Percentiles rank a stretch among this genome's conserved stretches.
Evolutionary conservation across 2,888 invertebrate species (phyloP).

Genomic region (Limnephilus rhombicus): DNA sequence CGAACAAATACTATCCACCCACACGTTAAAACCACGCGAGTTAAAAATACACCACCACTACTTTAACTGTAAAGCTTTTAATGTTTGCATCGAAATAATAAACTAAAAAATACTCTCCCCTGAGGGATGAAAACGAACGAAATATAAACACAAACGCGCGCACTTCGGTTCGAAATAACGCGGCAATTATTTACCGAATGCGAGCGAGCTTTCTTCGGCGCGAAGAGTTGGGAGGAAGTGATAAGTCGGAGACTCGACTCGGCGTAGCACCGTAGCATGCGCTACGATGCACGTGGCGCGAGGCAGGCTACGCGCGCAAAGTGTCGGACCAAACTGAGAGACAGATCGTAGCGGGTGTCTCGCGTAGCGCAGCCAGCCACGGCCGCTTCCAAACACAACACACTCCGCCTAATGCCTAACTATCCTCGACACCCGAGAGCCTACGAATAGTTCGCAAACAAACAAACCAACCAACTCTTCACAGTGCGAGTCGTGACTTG

Average conservation of each 20-base stretch:
- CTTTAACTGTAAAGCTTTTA: conserved; percentile 12
- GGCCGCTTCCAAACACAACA: conserved; percentile 3
- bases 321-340: conserved; percentile 63
- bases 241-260: conserved; percentile 10
- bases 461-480: conserved; percentile 3
- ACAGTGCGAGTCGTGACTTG: not conserved
- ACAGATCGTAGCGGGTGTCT: conserved; percentile 54
- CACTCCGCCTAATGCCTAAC: conserved; percentile 23
- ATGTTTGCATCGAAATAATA: conserved; percentile 26
- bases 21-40: conserved; percentile 26
- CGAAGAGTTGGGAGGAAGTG: not conserved
- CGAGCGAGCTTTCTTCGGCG: not conserved
- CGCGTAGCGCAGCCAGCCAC: conserved; percentile 11
- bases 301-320: conserved; percentile 61
- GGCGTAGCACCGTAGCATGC: conserved; percentile 53
- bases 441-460: not conserved
- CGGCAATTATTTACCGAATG: not conserved
- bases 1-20: conserved; percentile 24
- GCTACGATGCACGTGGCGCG: conserved; percentile 51
- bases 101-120: not conserved
- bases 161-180: not conserved
- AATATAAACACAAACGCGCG: conserved; percentile 17
- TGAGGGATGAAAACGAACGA: not conserved
- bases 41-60: conserved; percentile 36
- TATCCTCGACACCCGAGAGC: conserved; percentile 26